These are phyloP conservation scores for Bathynomus jamesi DNA, from an alignment of 1,140 invertebrate species.

Conservation along the genomic window DNA sequence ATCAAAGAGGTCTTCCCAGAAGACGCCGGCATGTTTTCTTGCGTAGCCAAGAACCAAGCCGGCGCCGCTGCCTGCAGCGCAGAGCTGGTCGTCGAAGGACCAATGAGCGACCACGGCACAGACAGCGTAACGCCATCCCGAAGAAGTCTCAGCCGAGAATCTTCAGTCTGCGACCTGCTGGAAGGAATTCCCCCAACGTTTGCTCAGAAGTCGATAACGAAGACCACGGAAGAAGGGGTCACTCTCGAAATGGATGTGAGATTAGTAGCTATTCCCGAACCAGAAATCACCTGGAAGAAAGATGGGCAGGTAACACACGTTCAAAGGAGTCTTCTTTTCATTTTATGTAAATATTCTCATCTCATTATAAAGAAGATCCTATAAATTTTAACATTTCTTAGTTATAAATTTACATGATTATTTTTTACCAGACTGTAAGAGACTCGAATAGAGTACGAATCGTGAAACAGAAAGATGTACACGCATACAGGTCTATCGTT, in stretches of 20 bases:
- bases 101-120: slow-evolving; percentile 77
- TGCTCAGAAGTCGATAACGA: slow-evolving; percentile 72
- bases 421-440: slow-evolving; percentile 61
- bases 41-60: slow-evolving; percentile 88
- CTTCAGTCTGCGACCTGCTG: slow-evolving; percentile 77
- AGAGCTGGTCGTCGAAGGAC: slow-evolving; percentile 76
- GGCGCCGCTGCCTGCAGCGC: slow-evolving; percentile 88
- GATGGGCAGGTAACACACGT: slow-evolving; percentile 29
- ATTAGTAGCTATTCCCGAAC: slow-evolving; percentile 79
- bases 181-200: slow-evolving; percentile 91
- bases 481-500: slow-evolving; percentile 75
- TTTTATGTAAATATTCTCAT: too few relatives aligned
- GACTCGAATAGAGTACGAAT: slow-evolving; percentile 58
- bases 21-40: slow-evolving; percentile 92
- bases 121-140: slow-evolving; percentile 54
- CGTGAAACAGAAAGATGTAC: slow-evolving; percentile 72
- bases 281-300: slow-evolving; percentile 68
- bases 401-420: too few relatives aligned
- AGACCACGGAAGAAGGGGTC: slow-evolving; percentile 68
- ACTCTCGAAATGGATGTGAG: slow-evolving; percentile 74
- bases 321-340: too few relatives aligned
- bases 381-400: too few relatives aligned
- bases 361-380: too few relatives aligned
- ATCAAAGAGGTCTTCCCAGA: slow-evolving; percentile 94
- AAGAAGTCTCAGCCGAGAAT: slow-evolving; percentile 54